phyloP scores from a whole-genome alignment of 2,797 vertebrate genomes.

The Macropodus opercularis region DNA sequence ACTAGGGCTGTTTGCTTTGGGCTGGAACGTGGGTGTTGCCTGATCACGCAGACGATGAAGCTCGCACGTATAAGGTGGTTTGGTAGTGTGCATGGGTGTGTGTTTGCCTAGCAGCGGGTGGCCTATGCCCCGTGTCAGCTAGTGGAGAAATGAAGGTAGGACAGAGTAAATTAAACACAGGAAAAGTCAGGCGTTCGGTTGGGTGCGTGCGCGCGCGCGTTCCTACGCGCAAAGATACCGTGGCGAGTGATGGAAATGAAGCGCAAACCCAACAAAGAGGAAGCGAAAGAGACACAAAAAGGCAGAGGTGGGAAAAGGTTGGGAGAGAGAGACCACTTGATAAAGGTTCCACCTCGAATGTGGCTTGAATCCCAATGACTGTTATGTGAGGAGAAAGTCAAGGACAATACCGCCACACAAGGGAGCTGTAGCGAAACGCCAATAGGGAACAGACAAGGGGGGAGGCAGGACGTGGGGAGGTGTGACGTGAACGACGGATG shows the following conservation, averaged over 20 bases:
- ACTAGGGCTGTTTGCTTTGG: slow-evolving; percentile 66
- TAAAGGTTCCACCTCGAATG: slow-evolving; percentile 61
- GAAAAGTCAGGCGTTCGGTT: slow-evolving; percentile 10
- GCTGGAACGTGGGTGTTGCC: slow-evolving; percentile 59
- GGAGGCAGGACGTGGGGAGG: slow-evolving; percentile 2
- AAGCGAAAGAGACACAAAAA: slow-evolving; percentile 38
- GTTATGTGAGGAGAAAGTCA: slow-evolving; percentile 40
- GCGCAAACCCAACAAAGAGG: slow-evolving; percentile 23
- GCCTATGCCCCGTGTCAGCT: slow-evolving; percentile 3
- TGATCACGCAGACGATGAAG: slow-evolving; percentile 47
- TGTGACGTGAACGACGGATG: slow-evolving; percentile 27
- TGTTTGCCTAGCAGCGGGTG: slow-evolving; percentile 26
- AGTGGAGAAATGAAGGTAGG: not conserved
- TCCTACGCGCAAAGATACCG: no score
- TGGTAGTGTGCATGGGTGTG: slow-evolving; percentile 7
- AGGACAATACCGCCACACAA: slow-evolving; percentile 39
- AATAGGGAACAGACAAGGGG: slow-evolving; percentile 1
- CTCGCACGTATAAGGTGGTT: slow-evolving; percentile 12
- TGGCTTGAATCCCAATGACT: slow-evolving; percentile 62
- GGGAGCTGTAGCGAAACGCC: slow-evolving; percentile 26
- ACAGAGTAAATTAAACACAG: slow-evolving; percentile 24
- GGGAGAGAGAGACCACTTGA: slow-evolving; percentile 51
- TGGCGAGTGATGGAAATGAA: slow-evolving; percentile 24
- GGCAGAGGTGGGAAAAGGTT: slow-evolving; percentile 10
- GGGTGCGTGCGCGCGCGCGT: not conserved